phyloP scores from a whole-genome alignment of 2,113 vertebrate species.

The Rhombomys opimus region DNA sequence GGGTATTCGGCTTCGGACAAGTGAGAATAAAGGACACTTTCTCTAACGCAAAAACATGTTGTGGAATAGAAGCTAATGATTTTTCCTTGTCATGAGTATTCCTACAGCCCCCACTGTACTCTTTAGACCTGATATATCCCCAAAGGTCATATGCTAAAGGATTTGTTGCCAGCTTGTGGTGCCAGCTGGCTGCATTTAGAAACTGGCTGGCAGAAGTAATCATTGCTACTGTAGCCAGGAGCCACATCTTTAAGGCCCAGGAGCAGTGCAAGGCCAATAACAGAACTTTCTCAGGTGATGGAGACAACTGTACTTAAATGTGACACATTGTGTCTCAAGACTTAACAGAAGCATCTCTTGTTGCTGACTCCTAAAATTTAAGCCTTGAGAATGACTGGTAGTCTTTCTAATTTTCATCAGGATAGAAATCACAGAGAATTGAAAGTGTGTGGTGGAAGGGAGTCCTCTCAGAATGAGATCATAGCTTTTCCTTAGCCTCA shows the following conservation, averaged over 20 bases:
- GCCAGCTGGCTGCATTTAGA: background rate
- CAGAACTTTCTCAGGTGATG: background rate
- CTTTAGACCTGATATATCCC: background rate
- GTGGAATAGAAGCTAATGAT: background rate
- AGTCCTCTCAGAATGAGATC: no score
- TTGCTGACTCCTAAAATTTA: background rate
- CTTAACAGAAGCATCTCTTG: background rate
- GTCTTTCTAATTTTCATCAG: background rate
- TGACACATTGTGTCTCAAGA: background rate
- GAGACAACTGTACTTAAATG: background rate
- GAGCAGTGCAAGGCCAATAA: background rate
- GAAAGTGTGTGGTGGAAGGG: no score
- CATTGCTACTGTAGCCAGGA: background rate
- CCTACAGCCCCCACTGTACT: background rate
- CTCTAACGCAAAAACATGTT: background rate
- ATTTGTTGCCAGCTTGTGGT: no score
- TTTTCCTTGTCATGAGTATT: background rate
- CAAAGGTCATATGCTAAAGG: background rate
- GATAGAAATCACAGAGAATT: background rate
- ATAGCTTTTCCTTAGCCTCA: no score
- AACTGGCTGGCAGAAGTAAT: background rate
- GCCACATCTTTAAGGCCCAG: background rate
- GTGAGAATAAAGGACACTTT: background rate
- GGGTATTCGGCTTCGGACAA: background rate
- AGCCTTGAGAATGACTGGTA: background rate